A percentile compares a stretch with the other conserved stretches of the same genome.
Conservation (phyloP, 2,113 vertebrate genomes). For the Eolophus roseicapilla region DNA sequence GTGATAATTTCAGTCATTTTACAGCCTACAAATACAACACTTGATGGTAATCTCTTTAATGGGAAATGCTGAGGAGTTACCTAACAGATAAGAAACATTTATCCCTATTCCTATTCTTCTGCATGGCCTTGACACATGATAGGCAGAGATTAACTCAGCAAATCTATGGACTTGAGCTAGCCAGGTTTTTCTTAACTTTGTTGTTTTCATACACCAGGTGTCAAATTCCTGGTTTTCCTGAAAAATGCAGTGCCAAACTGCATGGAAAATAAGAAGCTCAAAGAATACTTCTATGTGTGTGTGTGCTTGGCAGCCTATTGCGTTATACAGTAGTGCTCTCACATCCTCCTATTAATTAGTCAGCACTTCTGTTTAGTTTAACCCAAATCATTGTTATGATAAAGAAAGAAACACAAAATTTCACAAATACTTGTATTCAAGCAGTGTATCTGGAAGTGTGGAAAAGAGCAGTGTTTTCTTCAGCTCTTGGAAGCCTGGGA, state of each 20-base stretch:
- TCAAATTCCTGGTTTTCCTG: neutral
- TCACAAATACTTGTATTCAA: neutral
- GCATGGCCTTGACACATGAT: neutral
- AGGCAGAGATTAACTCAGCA: neutral
- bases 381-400: no score
- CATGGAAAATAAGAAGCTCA: neutral
- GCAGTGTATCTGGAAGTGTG: neutral
- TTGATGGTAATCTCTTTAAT: neutral
- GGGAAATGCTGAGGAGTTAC: neutral
- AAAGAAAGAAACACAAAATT: neutral
- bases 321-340: neutral
- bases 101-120: neutral
- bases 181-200: neutral
- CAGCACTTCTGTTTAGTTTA: neutral
- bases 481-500: neutral
- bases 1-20: neutral
- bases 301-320: neutral
- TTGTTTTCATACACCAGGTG: neutral
- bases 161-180: neutral
- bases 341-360: neutral
- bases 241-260: neutral
- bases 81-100: neutral
- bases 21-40: accelerated
- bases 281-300: neutral
- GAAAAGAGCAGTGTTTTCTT: neutral